phyloP scores from a whole-genome alignment of 2,113 vertebrate genomes.

The Monopterus albus region DNA sequence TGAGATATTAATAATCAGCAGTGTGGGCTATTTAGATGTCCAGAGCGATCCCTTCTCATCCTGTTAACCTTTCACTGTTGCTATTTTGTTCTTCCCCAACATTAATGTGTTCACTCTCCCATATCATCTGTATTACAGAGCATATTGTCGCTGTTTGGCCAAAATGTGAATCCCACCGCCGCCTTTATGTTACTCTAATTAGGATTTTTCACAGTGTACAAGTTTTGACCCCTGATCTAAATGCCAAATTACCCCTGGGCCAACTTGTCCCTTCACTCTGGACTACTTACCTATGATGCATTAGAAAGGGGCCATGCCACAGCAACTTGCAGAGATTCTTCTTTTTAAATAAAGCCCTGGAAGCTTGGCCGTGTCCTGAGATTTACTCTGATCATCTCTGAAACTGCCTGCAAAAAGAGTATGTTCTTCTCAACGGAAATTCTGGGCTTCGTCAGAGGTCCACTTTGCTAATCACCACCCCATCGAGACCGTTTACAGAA shows the following conservation, averaged over 20 bases:
- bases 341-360: background rate
- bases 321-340: background rate
- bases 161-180: background rate
- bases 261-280: background rate
- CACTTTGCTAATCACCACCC: conserved; percentile 26
- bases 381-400: background rate
- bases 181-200: conserved; percentile 16
- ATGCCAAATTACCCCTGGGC: background rate
- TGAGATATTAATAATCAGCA: background rate
- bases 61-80: background rate
- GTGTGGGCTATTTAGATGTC: background rate
- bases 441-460: conserved; percentile 12
- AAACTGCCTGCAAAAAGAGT: background rate
- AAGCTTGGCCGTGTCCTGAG: background rate
- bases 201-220: background rate
- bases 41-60: background rate
- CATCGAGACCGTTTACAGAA: conserved; percentile 4
- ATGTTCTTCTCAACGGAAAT: conserved; percentile 2
- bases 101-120: background rate
- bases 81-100: background rate
- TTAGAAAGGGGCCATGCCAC: background rate
- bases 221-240: conserved; percentile 5
- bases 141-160: background rate
- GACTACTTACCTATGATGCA: background rate
- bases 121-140: background rate